These are phyloP conservation scores for Tetramorium parvispinum DNA, from an alignment of 1,140 invertebrate genomes.

Conservation along the genomic window DNA sequence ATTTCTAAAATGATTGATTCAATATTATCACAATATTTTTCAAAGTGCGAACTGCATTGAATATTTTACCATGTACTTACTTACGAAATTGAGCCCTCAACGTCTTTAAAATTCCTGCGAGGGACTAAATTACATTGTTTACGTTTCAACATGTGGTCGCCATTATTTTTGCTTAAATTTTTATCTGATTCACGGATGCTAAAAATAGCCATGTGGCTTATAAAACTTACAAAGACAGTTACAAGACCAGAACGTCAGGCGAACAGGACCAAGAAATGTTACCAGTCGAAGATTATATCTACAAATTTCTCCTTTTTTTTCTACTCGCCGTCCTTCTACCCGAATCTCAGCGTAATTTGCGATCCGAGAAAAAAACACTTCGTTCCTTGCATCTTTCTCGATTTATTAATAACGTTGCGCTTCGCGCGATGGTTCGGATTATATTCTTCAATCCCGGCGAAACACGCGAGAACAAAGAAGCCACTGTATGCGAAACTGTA, in stretches of 20 bases:
- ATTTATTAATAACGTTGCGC: conserved; percentile 56
- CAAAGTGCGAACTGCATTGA: no score
- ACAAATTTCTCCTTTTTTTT: not conserved
- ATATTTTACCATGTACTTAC: not conserved
- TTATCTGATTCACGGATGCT: conserved; percentile 16
- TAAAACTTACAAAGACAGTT: conserved; percentile 18
- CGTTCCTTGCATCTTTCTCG: conserved; percentile 15
- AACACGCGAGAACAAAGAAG: conserved; percentile 55
- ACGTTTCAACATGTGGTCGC: conserved; percentile 28
- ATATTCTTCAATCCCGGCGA: conserved; percentile 39
- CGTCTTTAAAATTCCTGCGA: not conserved
- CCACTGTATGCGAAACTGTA: conserved; percentile 40
- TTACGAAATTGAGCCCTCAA: not conserved
- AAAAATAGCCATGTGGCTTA: conserved; percentile 34
- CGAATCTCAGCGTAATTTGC: conserved; percentile 39
- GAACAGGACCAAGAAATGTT: not conserved
- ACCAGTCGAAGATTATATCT: not conserved
- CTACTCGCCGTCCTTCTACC: not conserved
- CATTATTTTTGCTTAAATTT: conserved; percentile 26
- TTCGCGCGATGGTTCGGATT: conserved; percentile 38
- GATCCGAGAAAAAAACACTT: conserved; percentile 34
- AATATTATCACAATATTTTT: not conserved
- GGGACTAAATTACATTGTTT: conserved; percentile 27
- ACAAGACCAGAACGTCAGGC: not conserved
- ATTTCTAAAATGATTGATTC: not conserved